A percentile compares a stretch with the other conserved stretches of the same genome.
These are phyloP conservation scores for Drymodes brunneopygia DNA, from an alignment of 2,113 vertebrate genomes.

Conservation along the genomic window DNA sequence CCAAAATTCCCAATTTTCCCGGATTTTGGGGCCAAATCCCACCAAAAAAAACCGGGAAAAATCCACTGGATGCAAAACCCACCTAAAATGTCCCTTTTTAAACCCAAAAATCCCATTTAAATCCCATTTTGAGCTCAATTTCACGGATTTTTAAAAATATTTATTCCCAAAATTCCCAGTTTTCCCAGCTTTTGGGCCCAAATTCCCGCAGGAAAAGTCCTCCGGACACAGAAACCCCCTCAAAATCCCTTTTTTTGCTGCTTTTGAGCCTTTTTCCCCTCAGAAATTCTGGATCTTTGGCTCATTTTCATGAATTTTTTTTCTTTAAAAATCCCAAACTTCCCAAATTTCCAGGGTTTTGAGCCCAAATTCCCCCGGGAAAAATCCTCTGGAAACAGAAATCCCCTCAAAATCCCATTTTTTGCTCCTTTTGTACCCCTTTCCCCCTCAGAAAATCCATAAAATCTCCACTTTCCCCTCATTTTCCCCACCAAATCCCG, in stretches of 20 bases:
- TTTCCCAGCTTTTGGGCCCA: neutral
- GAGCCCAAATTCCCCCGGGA: too few species aligned
- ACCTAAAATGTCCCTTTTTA: neutral
- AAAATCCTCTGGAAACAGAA: too few species aligned
- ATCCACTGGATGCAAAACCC: neutral
- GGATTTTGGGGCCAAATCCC: neutral
- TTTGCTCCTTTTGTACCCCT: neutral
- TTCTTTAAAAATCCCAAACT: too few species aligned
- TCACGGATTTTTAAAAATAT: neutral
- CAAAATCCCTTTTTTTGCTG: neutral
- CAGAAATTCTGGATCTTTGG: neutral
- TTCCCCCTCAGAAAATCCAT: fast-evolving
- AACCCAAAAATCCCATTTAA: too few species aligned
- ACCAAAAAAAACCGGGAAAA: fast-evolving
- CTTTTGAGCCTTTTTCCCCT: neutral
- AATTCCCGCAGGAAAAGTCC: too few species aligned
- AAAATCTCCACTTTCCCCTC: neutral
- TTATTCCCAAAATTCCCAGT: neutral
- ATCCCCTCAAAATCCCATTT: too few species aligned
- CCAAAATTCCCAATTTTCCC: neutral
- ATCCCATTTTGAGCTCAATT: neutral
- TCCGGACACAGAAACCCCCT: neutral
- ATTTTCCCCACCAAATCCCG: neutral
- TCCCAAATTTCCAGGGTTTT: too few species aligned
- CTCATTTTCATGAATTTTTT: too few species aligned